phyloP scores from a whole-genome alignment of 2,888 invertebrate species.

The Leptopilina myrica region DNA sequence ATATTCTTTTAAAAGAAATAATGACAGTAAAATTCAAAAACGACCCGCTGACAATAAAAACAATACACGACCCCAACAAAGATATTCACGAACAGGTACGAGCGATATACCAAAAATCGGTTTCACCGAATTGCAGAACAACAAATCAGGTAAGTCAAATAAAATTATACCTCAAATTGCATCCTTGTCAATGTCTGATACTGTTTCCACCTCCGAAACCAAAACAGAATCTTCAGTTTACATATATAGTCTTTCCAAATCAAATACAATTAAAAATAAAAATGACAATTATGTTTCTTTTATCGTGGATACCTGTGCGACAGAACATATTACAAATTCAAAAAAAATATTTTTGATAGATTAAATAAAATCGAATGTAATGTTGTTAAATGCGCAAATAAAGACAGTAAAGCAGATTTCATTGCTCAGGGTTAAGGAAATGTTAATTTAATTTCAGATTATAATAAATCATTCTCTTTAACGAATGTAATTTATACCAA shows the following conservation, averaged over 20 bases:
- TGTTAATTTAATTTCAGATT: background rate
- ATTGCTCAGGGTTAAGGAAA: conserved; percentile 36
- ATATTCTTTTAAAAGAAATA: background rate
- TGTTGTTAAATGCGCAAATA: conserved; percentile 48
- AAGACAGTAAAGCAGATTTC: conserved; percentile 40
- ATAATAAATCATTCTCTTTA: background rate
- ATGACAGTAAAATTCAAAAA: background rate
- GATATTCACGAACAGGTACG: background rate
- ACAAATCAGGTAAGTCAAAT: background rate
- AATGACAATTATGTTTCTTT: conserved; percentile 33
- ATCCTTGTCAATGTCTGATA: background rate
- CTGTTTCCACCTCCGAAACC: background rate
- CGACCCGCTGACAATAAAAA: background rate
- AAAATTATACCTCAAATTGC: background rate
- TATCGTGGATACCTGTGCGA: conserved; percentile 44
- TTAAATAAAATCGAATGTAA: conserved; percentile 25
- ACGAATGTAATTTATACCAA: conserved; percentile 33
- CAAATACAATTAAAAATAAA: background rate
- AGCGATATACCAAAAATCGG: background rate
- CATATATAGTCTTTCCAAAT: background rate
- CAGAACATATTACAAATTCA: conserved; percentile 45
- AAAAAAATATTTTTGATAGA: conserved; percentile 29
- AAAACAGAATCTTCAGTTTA: background rate
- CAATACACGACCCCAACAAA: background rate
- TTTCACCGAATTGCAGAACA: background rate